Evolutionary conservation across 2,888 invertebrate species (phyloP).

Genomic region (Mythimna lalbum): DNA sequence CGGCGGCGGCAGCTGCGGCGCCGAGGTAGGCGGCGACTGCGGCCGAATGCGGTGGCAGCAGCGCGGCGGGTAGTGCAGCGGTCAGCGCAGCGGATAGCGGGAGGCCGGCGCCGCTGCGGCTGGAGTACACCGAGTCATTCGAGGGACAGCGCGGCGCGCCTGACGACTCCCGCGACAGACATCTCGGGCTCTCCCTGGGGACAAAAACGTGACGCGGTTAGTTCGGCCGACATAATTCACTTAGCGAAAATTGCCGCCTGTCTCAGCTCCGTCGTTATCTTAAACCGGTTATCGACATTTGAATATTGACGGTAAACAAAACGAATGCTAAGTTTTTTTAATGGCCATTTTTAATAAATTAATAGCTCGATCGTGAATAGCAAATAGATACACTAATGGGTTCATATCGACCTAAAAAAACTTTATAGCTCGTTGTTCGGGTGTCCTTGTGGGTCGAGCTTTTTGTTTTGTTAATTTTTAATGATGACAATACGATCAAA

Average conservation of each 20-base stretch:
- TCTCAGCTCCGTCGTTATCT: constrained; percentile 57
- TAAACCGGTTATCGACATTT: constrained; percentile 74
- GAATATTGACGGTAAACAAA: constrained; percentile 73
- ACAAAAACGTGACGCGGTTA: constrained; percentile 79
- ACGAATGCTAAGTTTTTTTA: constrained; percentile 69
- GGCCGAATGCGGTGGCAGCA: constrained; percentile 95
- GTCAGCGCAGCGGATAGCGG: constrained; percentile 91
- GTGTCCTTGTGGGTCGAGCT: constrained; percentile 51
- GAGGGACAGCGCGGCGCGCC: constrained; percentile 94
- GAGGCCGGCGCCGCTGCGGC: constrained; percentile 90
- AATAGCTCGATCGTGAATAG: constrained; percentile 69
- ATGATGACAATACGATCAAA: constrained; percentile 46
- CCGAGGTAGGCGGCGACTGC: constrained; percentile 95
- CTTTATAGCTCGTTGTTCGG: constrained; percentile 54
- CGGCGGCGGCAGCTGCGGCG: constrained; percentile 93
- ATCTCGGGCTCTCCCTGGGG: constrained; percentile 96
- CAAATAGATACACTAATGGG: constrained; percentile 65
- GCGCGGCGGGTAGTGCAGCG: constrained; percentile 92
- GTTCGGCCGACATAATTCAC: constrained; percentile 70
- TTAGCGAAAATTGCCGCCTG: constrained; percentile 65
- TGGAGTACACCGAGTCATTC: constrained; percentile 94
- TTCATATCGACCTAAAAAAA: constrained; percentile 57
- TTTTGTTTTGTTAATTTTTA: constrained; percentile 49
- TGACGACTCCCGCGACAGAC: constrained; percentile 95
- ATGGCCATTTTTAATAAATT: constrained; percentile 69